Evolutionary conservation across 2,797 vertebrate species (phyloP), one percentile per base, ranked within the genome.

Genomic region (Nothura maculosa): DNA sequence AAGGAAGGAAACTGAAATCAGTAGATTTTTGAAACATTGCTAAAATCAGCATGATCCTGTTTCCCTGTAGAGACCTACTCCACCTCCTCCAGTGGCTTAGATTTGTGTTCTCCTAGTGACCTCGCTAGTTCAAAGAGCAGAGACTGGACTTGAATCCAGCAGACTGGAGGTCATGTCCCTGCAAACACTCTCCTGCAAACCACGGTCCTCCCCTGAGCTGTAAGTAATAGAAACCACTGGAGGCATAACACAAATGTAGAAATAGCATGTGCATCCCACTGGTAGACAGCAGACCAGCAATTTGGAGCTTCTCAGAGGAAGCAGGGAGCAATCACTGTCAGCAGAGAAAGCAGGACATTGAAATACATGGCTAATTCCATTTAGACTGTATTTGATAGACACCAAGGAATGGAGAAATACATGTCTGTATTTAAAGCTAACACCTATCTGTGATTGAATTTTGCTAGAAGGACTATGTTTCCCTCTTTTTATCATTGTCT

Each of bases 51-150:
- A 40, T 43, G 85, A 22, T 12, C 30, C 16, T 43, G 57, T 83
- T 89, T 95, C 92, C 85, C 90, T 84, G 94, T 92, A 91, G 47
- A 87, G 82, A 87, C 57, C 50, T n/a, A 40, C 16, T 42, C 55
- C 50, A 47, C 36, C 69, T 34, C 43, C 63, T 69, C 79, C 43
- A 63, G 2, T 40, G 36, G 28, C 3, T n/a, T 11, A 47, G 60
- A 82, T 74, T 77, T 82, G 17, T 38, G 9, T 66, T 70, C 28
- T 62, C 15, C 64, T 47, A 21, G 6, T 24, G 47, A 18, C 38
- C 7, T n/a, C 68, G 0, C 11, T 28, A 22, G 72, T n/a, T 92
- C 61, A 74, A 43, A 78, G 58, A 74, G 27, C 69, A 70, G 27
- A 36, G 30, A 50, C 4, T 34, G 61, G 38, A 11, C 4, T 88